Base-by-base conservation (phyloP, 2,888 invertebrate species). In the Chromoteleia sp. region DNA sequence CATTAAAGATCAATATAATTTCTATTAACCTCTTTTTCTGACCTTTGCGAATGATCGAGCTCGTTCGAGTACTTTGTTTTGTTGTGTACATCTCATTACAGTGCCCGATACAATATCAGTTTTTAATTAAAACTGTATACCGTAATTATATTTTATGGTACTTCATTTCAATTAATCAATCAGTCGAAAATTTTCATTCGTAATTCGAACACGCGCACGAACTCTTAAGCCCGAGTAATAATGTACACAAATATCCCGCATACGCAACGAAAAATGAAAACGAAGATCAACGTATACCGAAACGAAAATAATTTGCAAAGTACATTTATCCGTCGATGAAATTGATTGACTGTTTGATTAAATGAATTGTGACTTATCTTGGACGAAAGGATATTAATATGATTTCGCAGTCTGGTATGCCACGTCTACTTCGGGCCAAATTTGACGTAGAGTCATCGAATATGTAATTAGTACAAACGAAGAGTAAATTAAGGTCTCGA, bases 271-370 rank as follows among this genome's bases (percentile, higher is more conserved):
- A 43, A 41, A 33, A 43, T 8, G 15, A 50, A 3, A 33, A 45
- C 8, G 19, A 48, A 7, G 1, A 45, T 5, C n/a, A 4, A 6
- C 12, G 6, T 43, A 17, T 17, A 19, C 1, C 19, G 39, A 71
- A 54, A 48, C 17, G 29, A 67, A 78, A 78, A 45, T 67, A 71
- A 73, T 58, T 65, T 17, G 61, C 17, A 36, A 41, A 25, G 30
- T 3, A 29, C 25, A 70, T 56, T 56, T 39, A 52, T 58, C 48
- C 19, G 41, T 10, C 29, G 21, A 15, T 39, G 50, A 33, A 56
- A 67, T 78, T 78, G 71, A 78, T 78, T 65, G 78, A 78, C 78
- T 73, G 50, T 52, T 78, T 67, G 71, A 78, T 67, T 73, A 67
- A 73, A 78, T 78, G 70, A 59, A 59, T 67, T 65, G 67, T 73